phyloP scores from a whole-genome alignment of 1,140 invertebrate genomes.

The Eurosta solidaginis region DNA sequence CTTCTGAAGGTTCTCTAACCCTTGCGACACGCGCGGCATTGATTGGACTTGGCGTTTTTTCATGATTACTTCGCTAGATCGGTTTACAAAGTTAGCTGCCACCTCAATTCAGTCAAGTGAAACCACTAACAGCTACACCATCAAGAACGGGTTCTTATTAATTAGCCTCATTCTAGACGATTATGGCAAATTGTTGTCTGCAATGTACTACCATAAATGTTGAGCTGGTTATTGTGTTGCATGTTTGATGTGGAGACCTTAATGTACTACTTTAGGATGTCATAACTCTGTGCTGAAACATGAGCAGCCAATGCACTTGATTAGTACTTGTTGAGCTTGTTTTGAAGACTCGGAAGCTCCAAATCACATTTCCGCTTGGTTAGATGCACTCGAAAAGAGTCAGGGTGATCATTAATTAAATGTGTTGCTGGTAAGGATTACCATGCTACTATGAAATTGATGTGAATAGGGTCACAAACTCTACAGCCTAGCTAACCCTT shows the following conservation, averaged over 20 bases:
- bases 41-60: neutral
- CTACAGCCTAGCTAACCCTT: too few species aligned
- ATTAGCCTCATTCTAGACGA: conserved; percentile 16
- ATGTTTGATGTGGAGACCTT: neutral
- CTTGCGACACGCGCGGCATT: neutral
- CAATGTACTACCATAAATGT: neutral
- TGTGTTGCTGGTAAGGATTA: too few species aligned
- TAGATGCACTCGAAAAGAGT: neutral
- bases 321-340: neutral
- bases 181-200: neutral
- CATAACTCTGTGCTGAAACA: conserved; percentile 7
- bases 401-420: too few species aligned
- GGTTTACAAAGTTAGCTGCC: conserved; percentile 6
- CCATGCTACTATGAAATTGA: too few species aligned
- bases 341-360: neutral
- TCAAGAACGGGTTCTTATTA: conserved; percentile 14
- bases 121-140: too few species aligned
- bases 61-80: neutral
- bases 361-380: conserved; percentile 22
- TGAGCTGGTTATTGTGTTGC: neutral
- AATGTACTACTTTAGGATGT: conserved; percentile 5
- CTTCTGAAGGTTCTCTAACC: conserved; percentile 26
- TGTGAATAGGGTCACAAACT: too few species aligned
- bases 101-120: conserved; percentile 15
- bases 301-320: conserved; percentile 6